Evolutionary conservation across 2,797 vertebrate species (phyloP), one percentile per base, ranked within the genome.

Genomic region (Mormyrus hasselquistii): DNA sequence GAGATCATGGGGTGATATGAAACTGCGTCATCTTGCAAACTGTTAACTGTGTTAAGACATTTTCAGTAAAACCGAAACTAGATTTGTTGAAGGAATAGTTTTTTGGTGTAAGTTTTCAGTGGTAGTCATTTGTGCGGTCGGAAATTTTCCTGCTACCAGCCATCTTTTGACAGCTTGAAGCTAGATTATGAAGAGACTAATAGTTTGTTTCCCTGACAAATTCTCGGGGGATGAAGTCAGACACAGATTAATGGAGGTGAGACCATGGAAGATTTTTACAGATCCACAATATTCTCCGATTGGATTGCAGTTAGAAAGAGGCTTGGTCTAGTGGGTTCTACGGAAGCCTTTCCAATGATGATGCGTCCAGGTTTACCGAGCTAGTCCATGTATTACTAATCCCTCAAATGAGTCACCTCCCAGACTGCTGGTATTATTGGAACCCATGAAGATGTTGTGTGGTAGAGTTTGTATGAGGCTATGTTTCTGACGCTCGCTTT

Each of bases 221-320:
- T 79, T 79, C 73, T 44, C 4, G 2, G 2, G 38, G 38, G 73
- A 16, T 79, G 73, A 44, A 41, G 38, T 79, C 73, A 79, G 38
- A 79, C 38, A 79, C 34, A 79, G 73, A 79, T 79, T 79, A 79
- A 79, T 79, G 73, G 73, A 79, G 38, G 73, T 79, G 73, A 79
- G 73, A 44, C 73, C 73, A 79, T 79, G 73, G 73, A 79, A 79
- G 73, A 79, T 79, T 41, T 79, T 79, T 38, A n/a, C 16, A 79
- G 73, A 79, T 44, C 14, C 14, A 44, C 73, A 79, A n/a, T 79
- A 41, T 79, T 79, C 73, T 79, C 14, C 38, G 44, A n/a, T 44
- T 44, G 34, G 73, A 19, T 16, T 44, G 38, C 5, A 44, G 73
- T 79, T 79, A 41, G 73, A 84, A 50, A 47, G 19, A 12, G n/a